Base-by-base conservation (phyloP, 2,113 vertebrate species). In the Progne subis region DNA sequence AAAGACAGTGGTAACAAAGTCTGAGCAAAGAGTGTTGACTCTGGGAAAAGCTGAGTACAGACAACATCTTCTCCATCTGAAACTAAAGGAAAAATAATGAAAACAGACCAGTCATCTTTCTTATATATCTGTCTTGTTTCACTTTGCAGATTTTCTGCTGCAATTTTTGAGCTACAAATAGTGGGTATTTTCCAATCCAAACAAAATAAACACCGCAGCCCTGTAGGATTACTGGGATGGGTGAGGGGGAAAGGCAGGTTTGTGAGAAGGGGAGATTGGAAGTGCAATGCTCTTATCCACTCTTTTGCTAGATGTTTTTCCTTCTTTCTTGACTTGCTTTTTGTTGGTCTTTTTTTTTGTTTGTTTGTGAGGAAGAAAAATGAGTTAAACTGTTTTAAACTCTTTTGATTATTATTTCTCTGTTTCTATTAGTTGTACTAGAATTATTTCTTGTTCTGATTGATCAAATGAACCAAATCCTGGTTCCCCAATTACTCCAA, bases 131-230 rank as follows among this genome's bases (percentile, higher is more conserved):
- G 52, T n/a, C 34, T 68, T 76, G 46, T 82, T 94, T 82, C 71
- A 70, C 79, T 88, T 86, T 68, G 72, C 74, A 68, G 86, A 81
- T 68, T 86, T 94, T 56, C 82, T 88, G 86, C 29, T 47, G 55
- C 60, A 37, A 6, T 47, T 93, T 83, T 77, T 67, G 79, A 93
- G 46, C 90, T 94, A 90, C 82, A 77, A 28, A 29, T 85, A 77
- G 60, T 63, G 47, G 37, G 31, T 60, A 41, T 87, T 89, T 91
- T 87, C 69, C 63, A 94, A 57, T 80, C 43, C 55, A 88, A 85
- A 93, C 70, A 90, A 90, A 96, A 76, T 21, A 72, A 91, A 82
- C n/a, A 43, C 44, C 87, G 76, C 29, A 80, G n/a, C 23, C 31
- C 23, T 59, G 28, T 0, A 7, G 39, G 44, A 82, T 76, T 85